phyloP scores from a whole-genome alignment of 2,888 invertebrate species.

The Cantharis rufa region DNA sequence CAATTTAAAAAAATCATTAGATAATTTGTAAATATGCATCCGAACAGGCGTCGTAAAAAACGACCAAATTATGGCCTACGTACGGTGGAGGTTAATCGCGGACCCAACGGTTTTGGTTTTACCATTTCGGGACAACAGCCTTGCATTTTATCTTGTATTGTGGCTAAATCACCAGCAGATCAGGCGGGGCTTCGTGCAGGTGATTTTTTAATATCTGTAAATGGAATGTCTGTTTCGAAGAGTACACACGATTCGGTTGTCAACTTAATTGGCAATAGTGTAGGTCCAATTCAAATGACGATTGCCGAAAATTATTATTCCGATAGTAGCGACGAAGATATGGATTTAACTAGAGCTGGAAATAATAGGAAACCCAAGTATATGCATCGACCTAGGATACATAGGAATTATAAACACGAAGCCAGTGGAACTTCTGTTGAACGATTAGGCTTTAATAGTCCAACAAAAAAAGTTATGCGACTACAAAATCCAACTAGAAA shows the following conservation, averaged over 20 bases:
- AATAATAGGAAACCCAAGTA: conserved; percentile 66
- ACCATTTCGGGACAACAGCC: conserved; percentile 97
- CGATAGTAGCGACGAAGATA: conserved; percentile 82
- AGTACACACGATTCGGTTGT: conserved; percentile 93
- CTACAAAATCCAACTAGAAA: conserved; percentile 16
- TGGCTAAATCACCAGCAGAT: conserved; percentile 87
- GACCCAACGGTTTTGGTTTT: conserved; percentile 93
- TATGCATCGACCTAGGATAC: conserved; percentile 52
- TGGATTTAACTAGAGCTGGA: conserved; percentile 58
- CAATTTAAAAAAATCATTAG: background rate
- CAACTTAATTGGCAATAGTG: conserved; percentile 83
- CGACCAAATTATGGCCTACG: conserved; percentile 75
- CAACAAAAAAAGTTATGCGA: conserved; percentile 30
- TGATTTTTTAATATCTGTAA: conserved; percentile 90
- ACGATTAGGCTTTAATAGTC: conserved; percentile 28
- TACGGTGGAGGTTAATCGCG: conserved; percentile 83
- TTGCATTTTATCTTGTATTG: conserved; percentile 92
- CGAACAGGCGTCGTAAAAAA: conserved; percentile 69
- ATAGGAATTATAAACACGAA: conserved; percentile 34
- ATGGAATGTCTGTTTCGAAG: conserved; percentile 88
- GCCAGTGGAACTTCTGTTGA: conserved; percentile 25
- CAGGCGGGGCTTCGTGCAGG: conserved; percentile 88
- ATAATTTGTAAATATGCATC: conserved; percentile 58
- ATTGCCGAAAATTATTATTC: conserved; percentile 87
- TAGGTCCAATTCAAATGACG: conserved; percentile 80